Evolutionary conservation across 2,797 vertebrate species (phyloP).

Genomic region (Coregonus ussuriensis): DNA sequence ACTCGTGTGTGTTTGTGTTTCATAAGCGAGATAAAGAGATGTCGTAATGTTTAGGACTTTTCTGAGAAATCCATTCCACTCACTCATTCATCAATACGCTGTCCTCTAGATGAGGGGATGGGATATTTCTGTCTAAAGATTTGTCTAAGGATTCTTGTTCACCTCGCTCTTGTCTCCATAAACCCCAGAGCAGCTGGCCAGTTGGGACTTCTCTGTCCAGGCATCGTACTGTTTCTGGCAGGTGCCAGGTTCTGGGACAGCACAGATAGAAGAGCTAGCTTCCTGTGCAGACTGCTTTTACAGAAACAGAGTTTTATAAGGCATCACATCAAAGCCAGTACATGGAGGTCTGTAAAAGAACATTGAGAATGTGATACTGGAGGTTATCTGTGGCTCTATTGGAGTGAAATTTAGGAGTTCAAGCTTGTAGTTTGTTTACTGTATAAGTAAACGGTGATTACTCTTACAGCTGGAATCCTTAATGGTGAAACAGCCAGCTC

Average conservation of each 20-base stretch:
- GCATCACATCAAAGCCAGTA: neutral
- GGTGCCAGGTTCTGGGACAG: neutral
- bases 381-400: neutral
- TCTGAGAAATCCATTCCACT: too few species aligned
- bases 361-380: neutral
- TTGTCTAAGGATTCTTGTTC: neutral
- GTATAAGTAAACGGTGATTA: neutral
- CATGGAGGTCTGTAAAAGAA: neutral
- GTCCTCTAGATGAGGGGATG: neutral
- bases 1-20: neutral
- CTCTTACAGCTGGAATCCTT: too few species aligned
- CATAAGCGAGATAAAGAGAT: neutral
- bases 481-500: too few species aligned
- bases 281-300: conserved; percentile 4
- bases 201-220: neutral
- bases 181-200: neutral
- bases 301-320: neutral
- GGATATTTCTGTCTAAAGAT: neutral
- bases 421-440: neutral
- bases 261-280: neutral
- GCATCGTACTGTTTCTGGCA: neutral
- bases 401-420: neutral
- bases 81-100: too few species aligned
- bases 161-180: neutral
- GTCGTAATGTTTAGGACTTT: too few species aligned